phyloP scores from a whole-genome alignment of 2,888 invertebrate genomes.

The Agrotis clavis region DNA sequence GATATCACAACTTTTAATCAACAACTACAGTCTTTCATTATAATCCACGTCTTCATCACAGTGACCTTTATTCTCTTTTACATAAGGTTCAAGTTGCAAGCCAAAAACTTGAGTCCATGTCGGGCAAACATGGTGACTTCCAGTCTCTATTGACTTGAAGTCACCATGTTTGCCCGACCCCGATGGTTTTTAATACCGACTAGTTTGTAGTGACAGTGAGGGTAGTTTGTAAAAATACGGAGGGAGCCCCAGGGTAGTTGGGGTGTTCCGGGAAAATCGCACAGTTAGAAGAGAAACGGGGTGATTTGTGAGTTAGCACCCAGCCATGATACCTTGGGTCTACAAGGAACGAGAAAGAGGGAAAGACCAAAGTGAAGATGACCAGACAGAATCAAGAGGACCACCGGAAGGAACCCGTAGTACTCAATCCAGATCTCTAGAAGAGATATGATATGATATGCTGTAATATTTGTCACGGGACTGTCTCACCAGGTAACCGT shows the following conservation, averaged over 20 bases:
- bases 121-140: no score
- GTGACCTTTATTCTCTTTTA: not conserved
- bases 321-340: not conserved
- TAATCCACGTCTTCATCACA: not conserved
- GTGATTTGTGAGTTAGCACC: not conserved
- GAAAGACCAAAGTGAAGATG: no score
- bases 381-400: no score
- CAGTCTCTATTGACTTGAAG: slow-evolving; percentile 16
- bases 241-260: slow-evolving; percentile 52
- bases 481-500: no score
- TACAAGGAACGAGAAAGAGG: no score
- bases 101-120: no score
- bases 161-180: slow-evolving; percentile 18
- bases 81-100: not conserved
- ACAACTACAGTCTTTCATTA: not conserved
- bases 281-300: not conserved
- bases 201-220: slow-evolving; percentile 9
- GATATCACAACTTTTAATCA: slow-evolving; percentile 23
- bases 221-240: slow-evolving; percentile 30
- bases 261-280: slow-evolving; percentile 18
- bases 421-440: no score
- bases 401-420: no score
- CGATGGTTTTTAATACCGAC: slow-evolving; percentile 40
- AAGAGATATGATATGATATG: no score
- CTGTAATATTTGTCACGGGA: no score